phyloP scores from a whole-genome alignment of 2,797 vertebrate species.

The Hemibagrus guttatus region DNA sequence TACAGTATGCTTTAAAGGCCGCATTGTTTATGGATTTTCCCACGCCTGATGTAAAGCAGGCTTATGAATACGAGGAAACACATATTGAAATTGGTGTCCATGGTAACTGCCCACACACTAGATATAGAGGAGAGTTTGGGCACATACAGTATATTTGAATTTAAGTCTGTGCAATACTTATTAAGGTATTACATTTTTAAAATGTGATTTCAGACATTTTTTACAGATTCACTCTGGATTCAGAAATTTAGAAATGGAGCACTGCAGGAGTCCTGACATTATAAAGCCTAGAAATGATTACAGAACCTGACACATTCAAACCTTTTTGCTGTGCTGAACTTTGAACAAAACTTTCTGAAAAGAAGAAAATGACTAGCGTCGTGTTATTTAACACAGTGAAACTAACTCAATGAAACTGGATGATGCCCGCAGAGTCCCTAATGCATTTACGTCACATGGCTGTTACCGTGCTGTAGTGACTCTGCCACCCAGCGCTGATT shows the following conservation, averaged over 20 bases:
- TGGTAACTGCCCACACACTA: neutral
- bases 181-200: neutral
- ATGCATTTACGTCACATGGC: neutral
- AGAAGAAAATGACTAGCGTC: neutral
- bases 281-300: neutral
- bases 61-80: neutral
- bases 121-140: neutral
- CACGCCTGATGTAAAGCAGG: neutral
- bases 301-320: neutral
- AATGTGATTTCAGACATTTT: neutral
- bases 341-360: slow-evolving; percentile 10
- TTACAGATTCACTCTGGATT: neutral
- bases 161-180: neutral
- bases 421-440: neutral
- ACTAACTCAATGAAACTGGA: neutral
- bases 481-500: slow-evolving; percentile 19
- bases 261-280: neutral
- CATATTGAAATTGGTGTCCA: neutral
- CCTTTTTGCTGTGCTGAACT: slow-evolving; percentile 19
- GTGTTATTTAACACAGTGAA: slow-evolving; percentile 24
- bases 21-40: neutral
- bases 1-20: neutral
- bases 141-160: neutral
- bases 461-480: slow-evolving; percentile 12
- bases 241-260: neutral